phyloP scores from a whole-genome alignment of 2,113 vertebrate species.

The Sakesphorus luctuosus region DNA sequence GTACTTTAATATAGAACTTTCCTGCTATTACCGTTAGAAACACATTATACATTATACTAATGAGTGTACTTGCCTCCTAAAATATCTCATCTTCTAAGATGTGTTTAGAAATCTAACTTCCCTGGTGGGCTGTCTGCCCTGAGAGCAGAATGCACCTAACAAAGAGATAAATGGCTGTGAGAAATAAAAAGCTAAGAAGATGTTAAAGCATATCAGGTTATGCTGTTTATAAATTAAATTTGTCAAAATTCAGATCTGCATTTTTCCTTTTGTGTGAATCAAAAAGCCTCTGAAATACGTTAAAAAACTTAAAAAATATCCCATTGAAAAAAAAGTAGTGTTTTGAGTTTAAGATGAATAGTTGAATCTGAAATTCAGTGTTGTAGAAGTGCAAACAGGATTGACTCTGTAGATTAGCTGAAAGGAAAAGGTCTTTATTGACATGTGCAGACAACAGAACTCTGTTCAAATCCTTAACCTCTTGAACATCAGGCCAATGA shows the following conservation, averaged over 20 bases:
- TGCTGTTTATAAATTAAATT: neutral
- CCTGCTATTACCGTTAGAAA: conserved; percentile 12
- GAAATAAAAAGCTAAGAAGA: neutral
- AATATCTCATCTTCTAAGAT: neutral
- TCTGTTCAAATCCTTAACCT: neutral
- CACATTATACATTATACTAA: neutral
- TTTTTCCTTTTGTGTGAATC: neutral
- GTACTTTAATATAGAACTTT: neutral
- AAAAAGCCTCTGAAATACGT: neutral
- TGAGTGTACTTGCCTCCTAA: neutral
- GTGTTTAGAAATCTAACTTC: neutral
- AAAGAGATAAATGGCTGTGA: neutral
- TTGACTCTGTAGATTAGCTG: neutral
- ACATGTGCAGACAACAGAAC: neutral
- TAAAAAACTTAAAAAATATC: neutral
- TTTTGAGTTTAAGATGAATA: neutral
- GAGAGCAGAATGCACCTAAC: neutral
- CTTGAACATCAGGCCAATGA: neutral
- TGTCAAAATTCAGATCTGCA: neutral
- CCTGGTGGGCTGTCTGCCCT: neutral
- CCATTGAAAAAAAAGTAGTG: neutral
- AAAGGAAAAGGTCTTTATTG: neutral
- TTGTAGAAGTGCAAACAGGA: neutral
- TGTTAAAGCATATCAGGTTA: neutral
- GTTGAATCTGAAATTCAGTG: neutral